Percentiles rank a stretch among this genome's conserved stretches.
Conservation (phyloP, 1,140 invertebrate species). For the Sogatella furcifera region DNA sequence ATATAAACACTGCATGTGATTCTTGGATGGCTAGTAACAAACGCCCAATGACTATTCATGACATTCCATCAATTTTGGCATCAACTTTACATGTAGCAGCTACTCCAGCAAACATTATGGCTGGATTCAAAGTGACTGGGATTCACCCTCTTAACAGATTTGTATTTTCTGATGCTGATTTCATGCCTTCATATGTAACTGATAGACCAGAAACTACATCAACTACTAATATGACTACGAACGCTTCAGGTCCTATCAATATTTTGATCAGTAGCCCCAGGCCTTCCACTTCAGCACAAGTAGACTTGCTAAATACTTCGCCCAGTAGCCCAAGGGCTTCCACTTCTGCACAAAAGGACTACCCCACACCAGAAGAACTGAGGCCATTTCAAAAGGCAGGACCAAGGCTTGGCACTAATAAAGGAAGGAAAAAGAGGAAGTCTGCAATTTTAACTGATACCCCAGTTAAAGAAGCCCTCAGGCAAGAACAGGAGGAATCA, state of each 20-base stretch:
- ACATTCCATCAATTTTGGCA: neutral
- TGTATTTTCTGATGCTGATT: conserved; percentile 29
- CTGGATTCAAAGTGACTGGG: conserved; percentile 26
- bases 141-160: conserved; percentile 30
- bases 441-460: conserved; percentile 12
- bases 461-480: conserved; percentile 4
- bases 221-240: conserved; percentile 4
- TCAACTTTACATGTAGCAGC: neutral
- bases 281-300: neutral
- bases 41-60: neutral
- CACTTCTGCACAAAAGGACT: neutral
- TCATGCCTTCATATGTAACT: conserved; percentile 26
- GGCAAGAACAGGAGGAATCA: conserved; percentile 9
- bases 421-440: conserved; percentile 4
- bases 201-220: conserved; percentile 21
- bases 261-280: neutral
- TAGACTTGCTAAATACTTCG: neutral
- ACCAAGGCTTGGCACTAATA: neutral
- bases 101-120: conserved; percentile 23
- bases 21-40: no score
- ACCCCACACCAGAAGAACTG: conserved; percentile 5
- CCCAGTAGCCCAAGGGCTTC: neutral
- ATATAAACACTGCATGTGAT: neutral
- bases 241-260: neutral
- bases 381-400: conserved; percentile 14